Percentiles rank a stretch among this genome's conserved stretches.
These are phyloP conservation scores for Pseudochirops corinnae DNA, from an alignment of 2,797 vertebrate species.

Conservation along the genomic window DNA sequence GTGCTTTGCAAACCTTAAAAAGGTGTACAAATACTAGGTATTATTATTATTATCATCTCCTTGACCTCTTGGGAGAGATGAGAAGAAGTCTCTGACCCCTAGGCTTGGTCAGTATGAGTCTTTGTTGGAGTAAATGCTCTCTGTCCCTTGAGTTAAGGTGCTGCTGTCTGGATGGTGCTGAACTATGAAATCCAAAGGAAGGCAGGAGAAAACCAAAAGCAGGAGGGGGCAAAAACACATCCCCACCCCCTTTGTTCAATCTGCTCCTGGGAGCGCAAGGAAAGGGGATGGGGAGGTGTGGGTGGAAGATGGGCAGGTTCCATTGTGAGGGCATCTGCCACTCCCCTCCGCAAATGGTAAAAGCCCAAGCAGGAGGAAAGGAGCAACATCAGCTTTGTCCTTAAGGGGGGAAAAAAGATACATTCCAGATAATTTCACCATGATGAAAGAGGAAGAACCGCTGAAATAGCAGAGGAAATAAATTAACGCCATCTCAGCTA, in stretches of 20 bases:
- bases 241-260: neutral
- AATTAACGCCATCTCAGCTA: constrained; percentile 84
- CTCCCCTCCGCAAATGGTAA: constrained; percentile 48
- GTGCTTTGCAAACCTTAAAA: neutral
- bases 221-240: neutral
- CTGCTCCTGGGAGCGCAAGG: neutral
- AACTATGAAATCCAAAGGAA: neutral
- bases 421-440: constrained; percentile 81
- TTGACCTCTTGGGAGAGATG: neutral
- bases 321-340: constrained; percentile 50
- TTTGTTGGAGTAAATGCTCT: neutral
- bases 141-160: neutral
- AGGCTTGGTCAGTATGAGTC: neutral
- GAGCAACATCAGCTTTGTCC: constrained; percentile 76
- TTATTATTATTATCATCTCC: no score
- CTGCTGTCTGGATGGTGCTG: neutral
- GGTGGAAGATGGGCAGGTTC: neutral
- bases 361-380: constrained; percentile 67
- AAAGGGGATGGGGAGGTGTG: neutral
- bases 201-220: neutral
- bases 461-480: constrained; percentile 85
- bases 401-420: constrained; percentile 66
- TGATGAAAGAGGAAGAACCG: constrained; percentile 76
- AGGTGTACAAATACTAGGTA: neutral
- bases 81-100: neutral